Percentiles rank a stretch among this genome's conserved stretches.
phyloP scores from a whole-genome alignment of 1,140 invertebrate genomes.

The Mercenaria mercenaria region DNA sequence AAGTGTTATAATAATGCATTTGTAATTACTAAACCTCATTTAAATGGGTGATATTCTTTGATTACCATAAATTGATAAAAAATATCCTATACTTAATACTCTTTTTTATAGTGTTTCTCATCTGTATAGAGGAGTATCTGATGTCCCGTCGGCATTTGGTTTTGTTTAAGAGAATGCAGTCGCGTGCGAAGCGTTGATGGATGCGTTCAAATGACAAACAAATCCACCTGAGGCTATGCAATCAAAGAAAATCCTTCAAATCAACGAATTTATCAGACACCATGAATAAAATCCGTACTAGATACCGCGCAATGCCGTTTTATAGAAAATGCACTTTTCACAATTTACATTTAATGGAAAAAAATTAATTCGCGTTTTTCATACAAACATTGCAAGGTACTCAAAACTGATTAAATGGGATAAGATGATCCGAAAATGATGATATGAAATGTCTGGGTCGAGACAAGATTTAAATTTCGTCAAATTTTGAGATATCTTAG shows the following conservation, averaged over 20 bases:
- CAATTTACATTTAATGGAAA: background rate
- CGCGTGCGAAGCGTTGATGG: slow-evolving; percentile 10
- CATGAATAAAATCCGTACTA: slow-evolving; percentile 15
- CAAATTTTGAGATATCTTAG: no score
- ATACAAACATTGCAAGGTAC: background rate
- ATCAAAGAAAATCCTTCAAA: slow-evolving; percentile 22
- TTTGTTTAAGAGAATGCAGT: slow-evolving; percentile 6
- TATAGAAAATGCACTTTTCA: background rate
- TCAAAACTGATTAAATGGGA: background rate
- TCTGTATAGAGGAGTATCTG: background rate
- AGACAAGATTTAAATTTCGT: background rate
- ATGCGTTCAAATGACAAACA: background rate
- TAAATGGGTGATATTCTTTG: background rate
- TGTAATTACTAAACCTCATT: background rate
- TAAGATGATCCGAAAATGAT: slow-evolving; percentile 6
- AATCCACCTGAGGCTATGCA: background rate
- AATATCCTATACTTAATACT: background rate
- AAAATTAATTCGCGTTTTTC: slow-evolving; percentile 6
- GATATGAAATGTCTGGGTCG: background rate
- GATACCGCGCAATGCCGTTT: background rate
- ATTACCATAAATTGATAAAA: background rate
- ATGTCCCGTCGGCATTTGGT: background rate
- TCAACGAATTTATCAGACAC: slow-evolving; percentile 10
- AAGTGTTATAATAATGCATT: background rate
- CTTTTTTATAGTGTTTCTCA: background rate